These are phyloP conservation scores for Turnix velox DNA, from an alignment of 2,113 vertebrate genomes.

Conservation along the genomic window DNA sequence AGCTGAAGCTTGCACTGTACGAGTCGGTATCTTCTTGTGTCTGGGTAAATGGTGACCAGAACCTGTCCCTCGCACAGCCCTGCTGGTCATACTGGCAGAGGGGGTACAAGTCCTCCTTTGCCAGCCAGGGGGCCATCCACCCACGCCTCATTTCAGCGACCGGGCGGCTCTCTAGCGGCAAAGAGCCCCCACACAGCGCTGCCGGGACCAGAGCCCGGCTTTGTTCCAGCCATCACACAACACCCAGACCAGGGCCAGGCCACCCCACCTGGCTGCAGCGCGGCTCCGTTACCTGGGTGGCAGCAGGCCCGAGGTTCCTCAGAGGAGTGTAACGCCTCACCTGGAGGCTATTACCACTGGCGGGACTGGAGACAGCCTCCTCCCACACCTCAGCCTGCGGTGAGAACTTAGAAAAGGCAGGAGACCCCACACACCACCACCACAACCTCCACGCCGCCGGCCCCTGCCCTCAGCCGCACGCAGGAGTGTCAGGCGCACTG, in stretches of 20 bases:
- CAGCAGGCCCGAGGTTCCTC: not conserved
- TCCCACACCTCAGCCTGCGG: not conserved
- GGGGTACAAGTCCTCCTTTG: no score
- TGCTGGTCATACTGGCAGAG: accelerated
- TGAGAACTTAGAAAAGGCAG: accelerated
- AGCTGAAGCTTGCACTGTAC: accelerated
- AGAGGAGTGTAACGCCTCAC: not conserved
- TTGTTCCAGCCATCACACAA: not conserved
- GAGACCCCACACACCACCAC: not conserved
- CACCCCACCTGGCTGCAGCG: not conserved
- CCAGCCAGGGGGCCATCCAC: not conserved
- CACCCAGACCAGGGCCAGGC: accelerated
- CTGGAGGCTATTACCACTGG: not conserved
- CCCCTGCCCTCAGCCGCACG: no score
- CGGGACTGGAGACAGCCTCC: not conserved
- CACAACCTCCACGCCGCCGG: accelerated
- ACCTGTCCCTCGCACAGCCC: not conserved
- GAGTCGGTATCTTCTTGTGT: accelerated
- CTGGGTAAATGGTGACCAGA: accelerated
- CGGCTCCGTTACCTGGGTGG: not conserved
- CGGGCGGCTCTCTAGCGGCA: not conserved
- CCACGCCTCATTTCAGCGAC: not conserved
- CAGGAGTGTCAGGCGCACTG: not conserved
- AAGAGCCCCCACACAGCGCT: accelerated
- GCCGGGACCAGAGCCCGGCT: not conserved